These are phyloP conservation scores for Macrobrachium nipponense DNA, from an alignment of 1,140 invertebrate species.

Conservation along the genomic window DNA sequence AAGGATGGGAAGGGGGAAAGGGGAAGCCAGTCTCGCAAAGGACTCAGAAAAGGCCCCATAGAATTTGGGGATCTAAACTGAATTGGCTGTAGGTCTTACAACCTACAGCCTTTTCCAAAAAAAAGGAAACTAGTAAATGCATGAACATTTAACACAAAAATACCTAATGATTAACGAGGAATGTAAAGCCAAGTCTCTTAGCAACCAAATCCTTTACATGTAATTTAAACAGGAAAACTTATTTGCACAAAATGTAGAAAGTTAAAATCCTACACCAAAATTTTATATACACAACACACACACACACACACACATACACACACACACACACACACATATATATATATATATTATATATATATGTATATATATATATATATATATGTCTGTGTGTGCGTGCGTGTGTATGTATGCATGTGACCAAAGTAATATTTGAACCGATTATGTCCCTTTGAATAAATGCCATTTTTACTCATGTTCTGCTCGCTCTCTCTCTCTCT, in stretches of 20 bases:
- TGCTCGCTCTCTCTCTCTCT: conserved; percentile 30
- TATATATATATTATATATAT: conserved; percentile 22
- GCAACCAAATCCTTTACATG: no score
- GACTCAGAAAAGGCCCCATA: no score
- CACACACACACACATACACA: background rate
- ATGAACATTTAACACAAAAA: no score
- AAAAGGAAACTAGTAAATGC: no score
- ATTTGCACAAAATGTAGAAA: background rate
- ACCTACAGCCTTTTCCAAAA: no score
- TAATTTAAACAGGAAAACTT: background rate
- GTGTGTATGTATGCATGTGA: background rate
- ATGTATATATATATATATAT: conserved; percentile 21
- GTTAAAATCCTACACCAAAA: background rate
- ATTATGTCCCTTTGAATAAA: background rate
- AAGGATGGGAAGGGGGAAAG: no score
- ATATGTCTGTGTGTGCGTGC: background rate
- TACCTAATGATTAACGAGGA: no score
- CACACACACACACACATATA: background rate
- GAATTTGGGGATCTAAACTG: no score
- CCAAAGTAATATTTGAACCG: background rate
- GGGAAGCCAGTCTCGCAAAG: no score
- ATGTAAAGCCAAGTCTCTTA: no score
- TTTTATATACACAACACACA: background rate
- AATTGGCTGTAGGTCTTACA: no score
- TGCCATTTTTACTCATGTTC: background rate